Conservation (phyloP, 2,113 vertebrate genomes). For the Oncorhynchus gorbuscha region DNA sequence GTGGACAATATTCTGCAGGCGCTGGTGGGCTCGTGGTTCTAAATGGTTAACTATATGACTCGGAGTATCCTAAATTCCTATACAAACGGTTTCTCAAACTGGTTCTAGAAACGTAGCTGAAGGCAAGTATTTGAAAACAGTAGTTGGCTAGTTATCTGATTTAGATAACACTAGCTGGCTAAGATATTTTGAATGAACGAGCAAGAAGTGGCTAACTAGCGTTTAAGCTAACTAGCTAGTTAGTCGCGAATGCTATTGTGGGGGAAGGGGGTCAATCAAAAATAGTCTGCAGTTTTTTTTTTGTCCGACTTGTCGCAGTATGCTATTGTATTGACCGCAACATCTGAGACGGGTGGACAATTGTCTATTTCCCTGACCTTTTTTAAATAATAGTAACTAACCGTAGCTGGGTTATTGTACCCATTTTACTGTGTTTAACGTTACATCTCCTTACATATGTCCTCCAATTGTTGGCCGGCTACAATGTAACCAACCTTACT, state of each 20-base stretch:
- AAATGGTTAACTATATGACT: neutral
- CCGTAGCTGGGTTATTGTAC: conserved; percentile 19
- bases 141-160: no score
- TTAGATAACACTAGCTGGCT: no score
- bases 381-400: neutral
- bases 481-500: neutral
- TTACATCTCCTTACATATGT: neutral
- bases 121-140: no score
- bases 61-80: neutral
- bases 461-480: neutral
- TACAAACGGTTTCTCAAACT: no score
- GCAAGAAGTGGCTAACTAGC: no score
- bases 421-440: neutral
- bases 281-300: conserved; percentile 8
- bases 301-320: conserved; percentile 58
- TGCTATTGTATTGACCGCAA: no score
- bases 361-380: conserved; percentile 15
- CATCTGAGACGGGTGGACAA: neutral
- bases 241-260: neutral
- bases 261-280: neutral
- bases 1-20: neutral
- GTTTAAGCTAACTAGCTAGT: no score
- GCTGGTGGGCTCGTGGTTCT: neutral
- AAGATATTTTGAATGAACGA: no score
- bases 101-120: no score